Base-by-base conservation (phyloP, 2,888 invertebrate genomes). In the Scelioninae gen. 1 region DNA sequence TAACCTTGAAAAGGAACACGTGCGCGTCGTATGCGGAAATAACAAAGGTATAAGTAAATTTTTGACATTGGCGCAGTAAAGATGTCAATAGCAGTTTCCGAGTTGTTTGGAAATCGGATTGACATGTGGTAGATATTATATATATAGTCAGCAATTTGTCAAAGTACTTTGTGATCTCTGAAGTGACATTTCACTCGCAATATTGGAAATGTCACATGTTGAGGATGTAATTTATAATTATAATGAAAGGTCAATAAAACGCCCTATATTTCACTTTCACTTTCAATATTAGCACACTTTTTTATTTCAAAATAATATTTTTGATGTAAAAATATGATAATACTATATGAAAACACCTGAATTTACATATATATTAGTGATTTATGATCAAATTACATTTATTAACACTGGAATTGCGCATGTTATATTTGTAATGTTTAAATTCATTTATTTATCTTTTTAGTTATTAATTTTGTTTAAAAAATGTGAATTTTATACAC, bases 1-100 rank as follows among this genome's bases (percentile, higher is more conserved):
- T 72, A 62, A 9, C 43, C 62, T 53, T 38, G 51, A 60, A 60
- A 47, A 60, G 55, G 32, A 72, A 43, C 62, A 72, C 53, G 72
- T 72, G 43, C 29, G 31, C 15, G 43, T 6, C 49, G 71, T 32
- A 72, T 62, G 72, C 53, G 53, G 62, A 53, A 62, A 62, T 49
- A 38, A 60, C 5, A 23, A 23, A 45, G 16, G 13, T 5, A 38
- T 34, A 60, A 71, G 60, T 71, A 32, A 71, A 49, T 23, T 23
- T 60, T 71, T 51, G 60, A 71, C 60, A 49, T 49, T 60, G 34
- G 34, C 23, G 55, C 16, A 10, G 43, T 40, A 43, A 68, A 51
- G 31, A 43, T 43, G 55, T 8, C 55, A 40, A 13, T 38, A 55
- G 49, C 47, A n/a, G 56, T 56, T 56, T 34, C 34, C 16, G 68